Evolutionary conservation across 2,888 invertebrate genomes (phyloP).

Genomic region (Amaurobius ferox): DNA sequence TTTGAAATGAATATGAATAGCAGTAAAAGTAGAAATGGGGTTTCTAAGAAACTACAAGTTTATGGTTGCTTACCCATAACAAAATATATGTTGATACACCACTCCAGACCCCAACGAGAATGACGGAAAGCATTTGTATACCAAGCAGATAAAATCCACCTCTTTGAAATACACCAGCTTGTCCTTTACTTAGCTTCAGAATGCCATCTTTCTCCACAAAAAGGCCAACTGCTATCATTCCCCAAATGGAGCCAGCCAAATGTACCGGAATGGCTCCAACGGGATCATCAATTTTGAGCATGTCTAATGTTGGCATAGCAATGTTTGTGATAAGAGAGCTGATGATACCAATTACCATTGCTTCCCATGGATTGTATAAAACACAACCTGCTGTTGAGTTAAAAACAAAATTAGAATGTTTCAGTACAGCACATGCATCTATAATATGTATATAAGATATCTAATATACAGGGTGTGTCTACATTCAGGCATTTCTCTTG

Average conservation of each 20-base stretch:
- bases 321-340: constrained; percentile 86
- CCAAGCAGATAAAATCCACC: constrained; percentile 87
- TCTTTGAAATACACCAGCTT: constrained; percentile 78
- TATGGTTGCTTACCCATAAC: constrained; percentile 75
- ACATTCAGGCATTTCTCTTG: too few relatives aligned
- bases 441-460: too few relatives aligned
- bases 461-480: too few relatives aligned
- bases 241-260: constrained; percentile 79
- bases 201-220: constrained; percentile 68
- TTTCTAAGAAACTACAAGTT: too few relatives aligned
- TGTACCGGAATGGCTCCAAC: constrained; percentile 95
- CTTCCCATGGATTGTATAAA: constrained; percentile 90
- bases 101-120: constrained; percentile 87
- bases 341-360: constrained; percentile 87
- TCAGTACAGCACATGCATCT: too few relatives aligned
- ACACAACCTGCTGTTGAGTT: constrained; percentile 76
- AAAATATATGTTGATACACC: constrained; percentile 81
- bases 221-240: constrained; percentile 72
- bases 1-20: too few relatives aligned
- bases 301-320: constrained; percentile 86
- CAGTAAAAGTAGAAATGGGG: too few relatives aligned
- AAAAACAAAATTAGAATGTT: background rate
- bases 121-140: constrained; percentile 85
- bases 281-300: constrained; percentile 89
- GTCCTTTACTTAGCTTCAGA: constrained; percentile 82